Conservation (phyloP, 2,888 invertebrate species). For the Acrobeloides nanus region DNA sequence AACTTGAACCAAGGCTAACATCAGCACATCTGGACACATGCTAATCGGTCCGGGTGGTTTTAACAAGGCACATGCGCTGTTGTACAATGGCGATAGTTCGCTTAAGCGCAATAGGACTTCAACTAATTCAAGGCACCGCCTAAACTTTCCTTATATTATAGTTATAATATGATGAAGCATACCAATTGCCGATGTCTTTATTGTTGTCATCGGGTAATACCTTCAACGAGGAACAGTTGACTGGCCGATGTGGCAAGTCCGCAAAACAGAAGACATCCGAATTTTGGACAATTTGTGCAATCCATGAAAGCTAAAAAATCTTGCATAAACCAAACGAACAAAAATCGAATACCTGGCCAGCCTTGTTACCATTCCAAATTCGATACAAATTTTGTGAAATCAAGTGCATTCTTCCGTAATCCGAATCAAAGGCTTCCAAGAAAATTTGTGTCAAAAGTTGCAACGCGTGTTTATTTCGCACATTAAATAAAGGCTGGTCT, state of each 20-base stretch:
- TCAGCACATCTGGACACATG: conserved; percentile 79
- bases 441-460: conserved; percentile 75
- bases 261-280: conserved; percentile 89
- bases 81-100: conserved; percentile 56
- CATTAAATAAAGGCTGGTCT: conserved; percentile 76
- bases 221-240: conserved; percentile 75
- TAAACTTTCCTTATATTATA: neutral
- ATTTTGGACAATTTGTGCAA: conserved; percentile 77
- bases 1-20: conserved; percentile 79
- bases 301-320: conserved; percentile 66
- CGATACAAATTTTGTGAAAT: conserved; percentile 68
- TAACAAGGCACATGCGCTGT: conserved; percentile 12
- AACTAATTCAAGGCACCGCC: conserved; percentile 77
- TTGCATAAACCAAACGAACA: conserved; percentile 51
- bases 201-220: conserved; percentile 88
- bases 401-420: too few species aligned
- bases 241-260: conserved; percentile 77
- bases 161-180: conserved; percentile 36
- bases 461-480: conserved; percentile 78
- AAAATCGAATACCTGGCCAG: conserved; percentile 34
- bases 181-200: conserved; percentile 86
- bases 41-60: conserved; percentile 13
- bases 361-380: conserved; percentile 82
- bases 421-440: conserved; percentile 62
- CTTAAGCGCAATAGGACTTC: conserved; percentile 74